Evolutionary conservation across 2,113 vertebrate genomes (phyloP), one percentile per base, ranked within the genome.

Genomic region (Glaucomys volans): DNA sequence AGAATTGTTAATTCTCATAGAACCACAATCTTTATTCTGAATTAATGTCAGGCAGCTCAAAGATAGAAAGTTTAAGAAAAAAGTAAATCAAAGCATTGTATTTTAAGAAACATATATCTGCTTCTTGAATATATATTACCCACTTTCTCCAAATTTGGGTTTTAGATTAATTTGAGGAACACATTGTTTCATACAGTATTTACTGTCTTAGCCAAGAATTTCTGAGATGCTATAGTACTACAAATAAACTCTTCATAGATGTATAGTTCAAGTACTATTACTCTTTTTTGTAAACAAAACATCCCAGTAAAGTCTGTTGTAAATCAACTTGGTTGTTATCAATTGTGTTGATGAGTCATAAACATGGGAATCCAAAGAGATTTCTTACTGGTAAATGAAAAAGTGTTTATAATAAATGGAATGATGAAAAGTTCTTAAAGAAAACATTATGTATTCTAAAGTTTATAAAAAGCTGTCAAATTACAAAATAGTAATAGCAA

Each of bases 21-120:
- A 96, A 88, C 44, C 16, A 80, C 37, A 67, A 89, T 40, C 35
- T 92, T 86, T 77, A 79, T 20, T 77, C 22, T 85, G 24, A 97
- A 90, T 57, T 89, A 66, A 85, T 35, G 5, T 20, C 80, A 4
- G 54, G 11, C 90, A 95, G 22, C 37, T 2, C 44, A 95, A 81
- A 92, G 28, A 89, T 1, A 88, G 35, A 69, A 67, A 62, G 30
- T 10, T 96, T 52, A 94, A 84, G 30, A 91, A 95, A 96, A 83
- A 24, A 84, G 22, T 72, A 84, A 93, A 44, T 17, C 54, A 16
- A 90, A 92, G 26, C 44, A 62, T 67, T 4, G 4, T 79, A 75
- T 72, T 81, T 84, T 89, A 89, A 90, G 32, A 76, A 92, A 64
- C 20, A n/a, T 10, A 16, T 71, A 50, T 44, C 8, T 62, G 14